A percentile compares a stretch with the other conserved stretches of the same genome.
These are phyloP conservation scores for Mirza zaza DNA, from an alignment of 2,113 vertebrate species.

Conservation along the genomic window DNA sequence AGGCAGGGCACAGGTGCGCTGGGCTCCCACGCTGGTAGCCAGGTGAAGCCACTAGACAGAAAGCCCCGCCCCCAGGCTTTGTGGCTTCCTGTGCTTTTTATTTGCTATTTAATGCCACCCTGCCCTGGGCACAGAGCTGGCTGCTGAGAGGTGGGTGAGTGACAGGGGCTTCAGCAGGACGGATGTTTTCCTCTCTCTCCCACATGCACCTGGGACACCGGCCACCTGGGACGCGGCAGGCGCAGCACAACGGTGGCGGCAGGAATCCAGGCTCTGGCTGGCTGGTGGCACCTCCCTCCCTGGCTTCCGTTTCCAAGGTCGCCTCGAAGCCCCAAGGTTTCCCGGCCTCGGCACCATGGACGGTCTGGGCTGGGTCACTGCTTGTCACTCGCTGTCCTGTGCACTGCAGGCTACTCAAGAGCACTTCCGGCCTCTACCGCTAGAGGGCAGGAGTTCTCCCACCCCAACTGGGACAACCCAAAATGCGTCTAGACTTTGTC, in stretches of 20 bases:
- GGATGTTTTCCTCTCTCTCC: not conserved
- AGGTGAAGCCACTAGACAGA: not conserved
- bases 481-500: not conserved
- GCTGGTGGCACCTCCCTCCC: no score
- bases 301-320: not conserved
- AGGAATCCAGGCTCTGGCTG: not conserved
- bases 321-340: not conserved
- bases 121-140: no score
- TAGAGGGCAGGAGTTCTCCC: not conserved
- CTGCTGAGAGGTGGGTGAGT: no score
- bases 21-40: no score
- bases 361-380: accelerated
- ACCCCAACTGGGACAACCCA: not conserved
- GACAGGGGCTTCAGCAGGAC: not conserved
- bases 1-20: no score
- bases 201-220: not conserved
- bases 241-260: no score
- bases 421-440: not conserved
- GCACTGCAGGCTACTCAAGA: not conserved
- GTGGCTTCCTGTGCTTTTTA: no score
- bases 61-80: not conserved
- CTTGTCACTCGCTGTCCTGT: accelerated
- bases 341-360: accelerated
- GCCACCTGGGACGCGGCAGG: not conserved
- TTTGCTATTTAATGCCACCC: not conserved